These are phyloP conservation scores for Latrodectus geometricus DNA, from an alignment of 1,140 invertebrate genomes.

Conservation along the genomic window DNA sequence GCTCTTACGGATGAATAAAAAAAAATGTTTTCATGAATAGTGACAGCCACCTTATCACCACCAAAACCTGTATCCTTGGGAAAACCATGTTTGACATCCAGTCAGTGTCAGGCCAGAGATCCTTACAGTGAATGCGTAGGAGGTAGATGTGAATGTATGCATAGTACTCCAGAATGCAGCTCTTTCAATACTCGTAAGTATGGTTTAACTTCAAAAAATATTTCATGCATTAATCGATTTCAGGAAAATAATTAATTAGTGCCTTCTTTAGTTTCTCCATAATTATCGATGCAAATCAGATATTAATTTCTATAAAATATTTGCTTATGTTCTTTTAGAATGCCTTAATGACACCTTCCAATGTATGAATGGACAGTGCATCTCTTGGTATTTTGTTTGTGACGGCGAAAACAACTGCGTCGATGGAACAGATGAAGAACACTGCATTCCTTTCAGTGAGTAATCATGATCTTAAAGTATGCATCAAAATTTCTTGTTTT, in stretches of 20 bases:
- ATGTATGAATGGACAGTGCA: conserved; percentile 64
- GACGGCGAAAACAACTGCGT: conserved; percentile 67
- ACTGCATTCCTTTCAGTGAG: conserved; percentile 63
- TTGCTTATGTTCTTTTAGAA: conserved; percentile 69
- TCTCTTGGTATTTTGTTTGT: conserved; percentile 66
- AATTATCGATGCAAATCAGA: no score
- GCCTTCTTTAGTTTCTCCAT: no score
- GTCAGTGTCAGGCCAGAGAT: conserved; percentile 84
- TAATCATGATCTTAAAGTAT: not conserved
- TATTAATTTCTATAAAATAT: not conserved
- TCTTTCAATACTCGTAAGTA: conserved; percentile 73
- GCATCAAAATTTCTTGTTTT: no score
- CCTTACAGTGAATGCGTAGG: conserved; percentile 79
- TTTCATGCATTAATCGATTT: not conserved
- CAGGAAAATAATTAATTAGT: no score
- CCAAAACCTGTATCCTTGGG: conserved; percentile 78
- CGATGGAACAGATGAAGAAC: conserved; percentile 66
- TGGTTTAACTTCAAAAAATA: not conserved
- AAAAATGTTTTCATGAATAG: no score
- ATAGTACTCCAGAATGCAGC: conserved; percentile 75
- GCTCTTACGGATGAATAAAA: no score
- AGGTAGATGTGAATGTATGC: conserved; percentile 83
- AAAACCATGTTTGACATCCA: conserved; percentile 78
- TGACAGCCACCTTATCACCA: not conserved
- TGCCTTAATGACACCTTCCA: conserved; percentile 71